phyloP scores from a whole-genome alignment of 2,888 invertebrate genomes.

The Allacma fusca region DNA sequence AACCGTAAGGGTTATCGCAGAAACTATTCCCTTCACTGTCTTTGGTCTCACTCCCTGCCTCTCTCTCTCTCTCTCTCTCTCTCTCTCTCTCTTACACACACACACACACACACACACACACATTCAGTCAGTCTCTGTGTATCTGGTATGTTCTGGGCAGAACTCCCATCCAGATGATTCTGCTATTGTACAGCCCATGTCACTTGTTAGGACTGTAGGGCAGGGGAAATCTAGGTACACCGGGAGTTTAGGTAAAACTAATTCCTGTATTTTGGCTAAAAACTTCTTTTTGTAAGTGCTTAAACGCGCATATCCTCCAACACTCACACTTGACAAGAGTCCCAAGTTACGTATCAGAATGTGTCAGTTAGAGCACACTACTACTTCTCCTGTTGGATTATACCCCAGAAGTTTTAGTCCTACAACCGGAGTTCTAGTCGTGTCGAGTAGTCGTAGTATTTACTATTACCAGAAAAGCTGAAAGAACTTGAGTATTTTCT shows the following conservation, averaged over 20 bases:
- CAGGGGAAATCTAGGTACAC: neutral
- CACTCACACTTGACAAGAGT: constrained; percentile 20
- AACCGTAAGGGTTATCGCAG: constrained; percentile 18
- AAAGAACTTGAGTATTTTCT: neutral
- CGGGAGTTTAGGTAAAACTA: constrained; percentile 11
- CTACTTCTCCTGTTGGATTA: neutral
- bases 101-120: too few relatives aligned
- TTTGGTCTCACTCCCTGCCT: constrained; percentile 1
- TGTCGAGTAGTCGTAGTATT: too few relatives aligned
- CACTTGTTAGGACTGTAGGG: too few relatives aligned
- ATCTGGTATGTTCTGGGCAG: too few relatives aligned
- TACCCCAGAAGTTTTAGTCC: neutral
- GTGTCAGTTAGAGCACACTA: constrained; percentile 20
- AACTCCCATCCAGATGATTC: too few relatives aligned
- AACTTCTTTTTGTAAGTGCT: constrained; percentile 13
- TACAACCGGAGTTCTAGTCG: too few relatives aligned
- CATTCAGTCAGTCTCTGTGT: too few relatives aligned
- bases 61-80: neutral
- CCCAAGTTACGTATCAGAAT: constrained; percentile 18
- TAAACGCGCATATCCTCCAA: constrained; percentile 15
- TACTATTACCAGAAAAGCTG: too few relatives aligned
- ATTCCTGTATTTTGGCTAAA: constrained; percentile 13
- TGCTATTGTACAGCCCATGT: too few relatives aligned
- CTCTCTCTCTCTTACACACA: too few relatives aligned
- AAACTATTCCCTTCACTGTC: constrained; percentile 12